A percentile compares a stretch with the other conserved stretches of the same genome.
phyloP scores from a whole-genome alignment of 2,888 invertebrate species.

The Thysanoteuthis rhombus region DNA sequence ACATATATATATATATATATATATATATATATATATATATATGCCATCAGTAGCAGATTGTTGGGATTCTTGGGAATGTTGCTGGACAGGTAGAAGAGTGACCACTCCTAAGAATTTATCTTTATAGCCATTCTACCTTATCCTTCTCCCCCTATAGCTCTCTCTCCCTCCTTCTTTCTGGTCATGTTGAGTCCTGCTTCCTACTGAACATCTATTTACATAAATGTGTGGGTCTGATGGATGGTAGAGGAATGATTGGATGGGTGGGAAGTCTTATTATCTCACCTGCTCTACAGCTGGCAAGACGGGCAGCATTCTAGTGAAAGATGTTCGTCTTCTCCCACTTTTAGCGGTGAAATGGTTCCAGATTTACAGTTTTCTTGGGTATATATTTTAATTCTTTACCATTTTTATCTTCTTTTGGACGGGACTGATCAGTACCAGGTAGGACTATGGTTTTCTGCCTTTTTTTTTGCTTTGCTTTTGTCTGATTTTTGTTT shows the following conservation, averaged over 20 bases:
- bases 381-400: background rate
- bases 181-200: background rate
- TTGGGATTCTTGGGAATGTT: background rate
- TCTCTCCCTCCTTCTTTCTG: background rate
- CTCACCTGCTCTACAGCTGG: conserved; percentile 12
- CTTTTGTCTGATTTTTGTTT: background rate
- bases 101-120: background rate
- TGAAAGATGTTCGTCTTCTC: conserved; percentile 1
- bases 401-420: background rate
- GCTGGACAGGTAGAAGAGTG: background rate
- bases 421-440: background rate
- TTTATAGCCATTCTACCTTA: background rate
- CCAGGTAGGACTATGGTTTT: background rate
- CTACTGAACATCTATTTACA: background rate
- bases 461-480: background rate
- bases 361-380: background rate
- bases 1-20: too few species aligned
- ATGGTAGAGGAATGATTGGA: background rate
- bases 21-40: too few species aligned
- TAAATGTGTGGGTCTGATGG: background rate
- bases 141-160: background rate
- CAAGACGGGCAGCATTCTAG: conserved; percentile 21
- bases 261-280: background rate
- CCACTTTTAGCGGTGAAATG: background rate
- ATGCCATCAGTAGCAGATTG: background rate